Evolutionary conservation across 2,888 invertebrate genomes (phyloP), one percentile per base, ranked within the genome.

Genomic region (Heteromurus nitidus): DNA sequence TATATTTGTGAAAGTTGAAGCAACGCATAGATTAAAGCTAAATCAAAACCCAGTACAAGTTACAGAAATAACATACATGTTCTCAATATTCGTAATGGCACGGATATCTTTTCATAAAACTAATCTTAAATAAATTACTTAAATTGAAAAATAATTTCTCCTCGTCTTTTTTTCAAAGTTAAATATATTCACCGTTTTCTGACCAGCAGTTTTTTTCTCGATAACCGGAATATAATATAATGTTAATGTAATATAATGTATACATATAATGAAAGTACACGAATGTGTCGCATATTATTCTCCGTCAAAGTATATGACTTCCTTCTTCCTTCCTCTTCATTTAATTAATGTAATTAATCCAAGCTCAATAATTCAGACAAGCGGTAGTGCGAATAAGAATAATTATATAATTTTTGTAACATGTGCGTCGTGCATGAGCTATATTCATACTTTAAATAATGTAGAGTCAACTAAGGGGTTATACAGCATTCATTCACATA

Each of bases 151-250:
- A 9, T 36, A 47, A 47, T 3, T 47, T 47, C 11, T 47, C 47
- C 11, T 47, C 11, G 11, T 16, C 7, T 47, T n/a, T 47, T n/a
- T 47, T 16, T 5, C 3, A 11, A 50, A 50, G n/a, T 18, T 50
- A n/a, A 20, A 20, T 20, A 22, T 55, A 55, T 22, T 50, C 20
- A 55, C 13, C 55, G 24, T 7, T 55, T 55, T 80, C 80, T 80
- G 80, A 80, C 80, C 80, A 62, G 80, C 80, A 80, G 80, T 50
- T 47, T n/a, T n/a, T n/a, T n/a, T n/a, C n/a, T n/a, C n/a, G n/a
- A n/a, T n/a, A n/a, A n/a, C n/a, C n/a, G n/a, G n/a, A n/a, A n/a
- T n/a, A n/a, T n/a, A n/a, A n/a, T n/a, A n/a, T n/a, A n/a, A n/a
- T n/a, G n/a, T n/a, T n/a, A n/a, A n/a, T n/a, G n/a, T n/a, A n/a